Base-by-base conservation (phyloP, 2,113 vertebrate species). In the Chauna torquata region DNA sequence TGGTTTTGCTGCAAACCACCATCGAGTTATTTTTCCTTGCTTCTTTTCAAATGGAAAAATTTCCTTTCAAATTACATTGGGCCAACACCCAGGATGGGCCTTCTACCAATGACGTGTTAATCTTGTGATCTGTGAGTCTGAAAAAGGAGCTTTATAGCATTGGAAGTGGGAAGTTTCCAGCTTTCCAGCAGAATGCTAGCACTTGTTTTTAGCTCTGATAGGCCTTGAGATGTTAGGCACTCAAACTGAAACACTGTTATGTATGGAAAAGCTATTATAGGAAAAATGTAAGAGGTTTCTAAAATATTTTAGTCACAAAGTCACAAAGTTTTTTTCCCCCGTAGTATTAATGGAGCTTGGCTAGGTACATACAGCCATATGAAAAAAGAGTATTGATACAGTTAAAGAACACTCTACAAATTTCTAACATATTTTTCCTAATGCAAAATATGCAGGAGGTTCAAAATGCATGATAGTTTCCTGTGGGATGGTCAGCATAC, bases 191-290 rank as follows among this genome's bases (percentile, higher is more conserved):
- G 71, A 93, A 89, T 54, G 23, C 11, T 83, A 86, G 71, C 22
- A 77, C 32, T 88, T 81, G 57, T 74, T 96, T 96, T 94, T 61
- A 94, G 77, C 61, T 91, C 36, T 82, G 78, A 96, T 91, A 94
- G 91, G 83, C 57, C 82, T 74, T 42, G 82, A 92, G 79, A 90
- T 95, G 81, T 94, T 86, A 94, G 92, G 77, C 75, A 88, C 82
- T 94, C 69, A 70, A 86, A 92, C 47, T 93, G 94, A 97, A 97
- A 97, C 27, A 47, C 78, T 95, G 81, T 88, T 97, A 94, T 90
- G 91, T 94, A 97, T 90, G 92, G 95, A 92, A 97, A 97, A 81
- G 38, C 90, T 92, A 95, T 96, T 95, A 94, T 4, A 93, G 74
- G 59, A 95, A 97, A 94, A 95, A 97, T 69, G 36, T 50, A 92